Base-by-base conservation (phyloP, 37 sponge, comb jelly and placozoan species). In the Chondrilla cf. caribensis region DNA sequence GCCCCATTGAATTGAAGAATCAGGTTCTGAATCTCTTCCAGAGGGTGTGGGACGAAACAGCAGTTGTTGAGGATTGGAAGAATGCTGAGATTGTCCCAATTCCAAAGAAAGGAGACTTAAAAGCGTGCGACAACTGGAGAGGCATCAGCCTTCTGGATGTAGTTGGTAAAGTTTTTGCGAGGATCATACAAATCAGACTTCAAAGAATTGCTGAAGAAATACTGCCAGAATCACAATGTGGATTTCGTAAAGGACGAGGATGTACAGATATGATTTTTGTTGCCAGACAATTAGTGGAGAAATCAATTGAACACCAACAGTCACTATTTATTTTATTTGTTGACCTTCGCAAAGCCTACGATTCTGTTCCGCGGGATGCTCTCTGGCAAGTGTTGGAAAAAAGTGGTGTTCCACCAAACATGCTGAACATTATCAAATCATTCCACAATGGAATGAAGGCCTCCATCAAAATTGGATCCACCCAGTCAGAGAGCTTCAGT, bases 251-350 rank as follows among this genome's bases (percentile, higher is more conserved):
- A 35, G 58, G 59, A 7, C 58, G 79, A 25, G 59, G 79, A 33
- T 79, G 79, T 54, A 37, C 54, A 17, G 79, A 79, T 33, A 79
- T 51, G 79, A 79, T 58, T 14, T 79, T 79, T 79, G 79, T 79
- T 8, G 58, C 79, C 28, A 55, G 58, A 58, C 59, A 79, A 36
- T 58, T 79, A 2, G 9, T 79, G 36, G 79, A 79, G 35, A 79
- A 79, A 8, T 2, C 79, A 17, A 14, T 3, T 3, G 79, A 79
- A 54, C 79, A 79, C 36, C 24, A 54, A 5, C 3, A 79, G 0
- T 40, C 76, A 39, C 76, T 73, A n/a, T 73, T 40, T 39, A 40
- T 73, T 1, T 33, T 51, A 0, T 66, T 67, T 17, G 44, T 62
- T 36, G 70, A 82, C 70, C 70, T 82, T 0, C 7, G 55, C 7